Evolutionary conservation across 53 echinoderm and acorn worm species (phyloP).

Genomic region (Apostichopus leukothele): DNA sequence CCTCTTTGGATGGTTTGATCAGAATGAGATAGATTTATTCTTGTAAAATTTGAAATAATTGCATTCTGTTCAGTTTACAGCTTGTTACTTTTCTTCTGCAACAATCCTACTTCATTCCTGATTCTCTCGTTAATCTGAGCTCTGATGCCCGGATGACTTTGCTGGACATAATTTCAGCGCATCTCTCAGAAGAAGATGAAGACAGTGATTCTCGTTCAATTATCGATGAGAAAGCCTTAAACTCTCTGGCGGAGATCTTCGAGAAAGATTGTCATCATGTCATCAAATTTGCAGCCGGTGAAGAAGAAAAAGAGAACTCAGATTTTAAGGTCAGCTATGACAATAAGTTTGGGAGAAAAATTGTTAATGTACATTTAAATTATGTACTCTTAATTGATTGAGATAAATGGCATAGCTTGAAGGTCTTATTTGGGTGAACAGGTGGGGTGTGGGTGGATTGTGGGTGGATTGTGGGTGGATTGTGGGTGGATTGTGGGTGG

Average conservation of each 20-base stretch:
- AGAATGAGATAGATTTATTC: too few relatives aligned
- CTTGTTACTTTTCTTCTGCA: constrained; percentile 12
- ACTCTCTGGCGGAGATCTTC: constrained; percentile 16
- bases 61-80: constrained; percentile 21
- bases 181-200: constrained; percentile 26
- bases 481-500: too few relatives aligned
- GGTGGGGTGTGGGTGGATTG: too few relatives aligned
- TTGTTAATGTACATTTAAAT: too few relatives aligned
- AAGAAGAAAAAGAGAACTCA: not conserved
- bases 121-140: constrained; percentile 1
- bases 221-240: not conserved
- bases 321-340: constrained; percentile 20
- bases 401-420: too few relatives aligned
- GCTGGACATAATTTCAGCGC: constrained; percentile 34
- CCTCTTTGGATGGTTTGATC: too few relatives aligned
- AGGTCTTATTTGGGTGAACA: too few relatives aligned
- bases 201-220: not conserved
- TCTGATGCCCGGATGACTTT: constrained; percentile 17
- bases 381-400: too few relatives aligned
- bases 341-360: too few relatives aligned
- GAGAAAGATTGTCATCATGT: constrained; percentile 30
- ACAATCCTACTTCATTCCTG: constrained; percentile 1
- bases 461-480: too few relatives aligned
- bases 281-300: constrained; percentile 25
- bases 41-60: not conserved